phyloP scores from a whole-genome alignment of 2,797 vertebrate species.

The Dermochelys coriacea region DNA sequence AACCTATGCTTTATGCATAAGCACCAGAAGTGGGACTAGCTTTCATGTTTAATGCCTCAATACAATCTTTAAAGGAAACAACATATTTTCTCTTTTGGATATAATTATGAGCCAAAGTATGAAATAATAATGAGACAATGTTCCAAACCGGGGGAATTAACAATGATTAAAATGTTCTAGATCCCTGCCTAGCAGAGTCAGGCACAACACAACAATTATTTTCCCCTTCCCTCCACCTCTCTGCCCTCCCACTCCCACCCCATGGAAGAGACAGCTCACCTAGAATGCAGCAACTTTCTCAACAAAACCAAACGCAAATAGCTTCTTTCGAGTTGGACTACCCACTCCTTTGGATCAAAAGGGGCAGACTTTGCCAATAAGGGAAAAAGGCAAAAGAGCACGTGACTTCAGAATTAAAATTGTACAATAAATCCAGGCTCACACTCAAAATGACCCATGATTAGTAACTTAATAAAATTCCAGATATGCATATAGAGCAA shows the following conservation, averaged over 20 bases:
- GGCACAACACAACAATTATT: background rate
- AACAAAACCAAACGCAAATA: background rate
- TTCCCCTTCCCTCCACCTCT: background rate
- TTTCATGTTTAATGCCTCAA: background rate
- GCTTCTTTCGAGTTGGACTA: background rate
- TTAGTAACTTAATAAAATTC: background rate
- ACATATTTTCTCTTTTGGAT: constrained; percentile 2
- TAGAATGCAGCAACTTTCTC: background rate
- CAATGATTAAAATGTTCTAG: background rate
- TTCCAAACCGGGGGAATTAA: background rate
- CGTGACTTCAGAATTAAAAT: background rate
- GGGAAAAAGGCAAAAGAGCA: background rate
- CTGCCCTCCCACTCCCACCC: too few relatives aligned
- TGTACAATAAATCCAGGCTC: background rate
- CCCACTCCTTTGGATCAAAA: background rate
- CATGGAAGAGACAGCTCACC: too few relatives aligned
- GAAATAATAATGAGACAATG: background rate
- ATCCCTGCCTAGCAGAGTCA: background rate
- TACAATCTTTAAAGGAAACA: constrained; percentile 21
- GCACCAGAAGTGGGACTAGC: background rate
- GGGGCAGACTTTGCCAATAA: background rate
- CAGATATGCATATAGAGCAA: background rate
- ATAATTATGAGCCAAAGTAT: background rate
- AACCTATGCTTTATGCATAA: fast-evolving
- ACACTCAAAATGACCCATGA: background rate